Percentiles rank a stretch among this genome's conserved stretches.
Evolutionary conservation across 2,113 vertebrate genomes (phyloP).

Genomic region (Leptobrachium leishanense): DNA sequence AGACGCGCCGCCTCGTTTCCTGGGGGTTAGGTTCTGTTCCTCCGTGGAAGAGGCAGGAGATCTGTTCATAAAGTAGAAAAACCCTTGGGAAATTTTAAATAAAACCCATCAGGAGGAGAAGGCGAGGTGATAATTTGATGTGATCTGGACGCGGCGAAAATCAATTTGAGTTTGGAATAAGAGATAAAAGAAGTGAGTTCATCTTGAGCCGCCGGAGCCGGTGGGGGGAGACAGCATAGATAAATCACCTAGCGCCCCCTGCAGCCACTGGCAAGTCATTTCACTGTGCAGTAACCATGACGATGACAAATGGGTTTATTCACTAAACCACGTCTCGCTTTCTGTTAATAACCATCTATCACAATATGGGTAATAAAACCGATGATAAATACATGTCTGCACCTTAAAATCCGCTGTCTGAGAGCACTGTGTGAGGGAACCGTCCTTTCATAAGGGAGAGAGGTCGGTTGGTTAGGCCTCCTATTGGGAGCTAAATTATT

Average conservation of each 20-base stretch:
- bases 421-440: too few relatives aligned
- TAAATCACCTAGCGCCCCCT: not conserved
- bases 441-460: too few relatives aligned
- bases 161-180: conserved; percentile 41
- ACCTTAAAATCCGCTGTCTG: too few relatives aligned
- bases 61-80: conserved; percentile 8
- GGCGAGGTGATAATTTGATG: conserved; percentile 33
- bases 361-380: too few relatives aligned
- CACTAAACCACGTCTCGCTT: too few relatives aligned
- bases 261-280: too few relatives aligned
- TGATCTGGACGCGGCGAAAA: conserved; percentile 24
- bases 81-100: conserved; percentile 32
- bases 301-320: too few relatives aligned
- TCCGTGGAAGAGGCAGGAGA: not conserved
- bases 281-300: too few relatives aligned
- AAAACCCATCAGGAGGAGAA: conserved; percentile 21
- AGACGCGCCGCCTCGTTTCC: not conserved
- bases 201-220: conserved; percentile 20
- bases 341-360: too few relatives aligned
- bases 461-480: too few relatives aligned
- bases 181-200: conserved; percentile 35
- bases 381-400: too few relatives aligned
- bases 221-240: not conserved
- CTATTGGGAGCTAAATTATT: too few relatives aligned
- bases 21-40: not conserved